phyloP scores from a whole-genome alignment of 1,140 invertebrate species.

The Eueides isabella region DNA sequence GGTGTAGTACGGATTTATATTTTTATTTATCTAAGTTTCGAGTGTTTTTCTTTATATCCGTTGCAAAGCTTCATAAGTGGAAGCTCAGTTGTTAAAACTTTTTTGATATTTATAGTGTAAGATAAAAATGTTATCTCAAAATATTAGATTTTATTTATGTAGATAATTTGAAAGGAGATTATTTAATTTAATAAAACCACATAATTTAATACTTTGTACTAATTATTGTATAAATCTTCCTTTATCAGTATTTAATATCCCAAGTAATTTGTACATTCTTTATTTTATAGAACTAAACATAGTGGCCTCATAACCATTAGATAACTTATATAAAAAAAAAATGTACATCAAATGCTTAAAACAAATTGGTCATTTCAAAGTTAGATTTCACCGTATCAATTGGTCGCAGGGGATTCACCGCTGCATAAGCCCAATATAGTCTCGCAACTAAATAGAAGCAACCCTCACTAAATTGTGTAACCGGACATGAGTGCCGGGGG shows the following conservation, averaged over 20 bases:
- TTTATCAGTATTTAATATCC: too few relatives aligned
- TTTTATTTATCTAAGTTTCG: constrained; percentile 11
- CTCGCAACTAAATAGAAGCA: constrained; percentile 38
- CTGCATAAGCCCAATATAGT: constrained; percentile 22
- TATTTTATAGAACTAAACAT: too few relatives aligned
- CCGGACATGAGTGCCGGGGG: constrained; percentile 53
- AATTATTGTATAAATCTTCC: too few relatives aligned
- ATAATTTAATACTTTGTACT: too few relatives aligned
- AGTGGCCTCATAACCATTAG: too few relatives aligned
- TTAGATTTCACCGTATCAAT: constrained; percentile 21
- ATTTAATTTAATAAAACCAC: too few relatives aligned
- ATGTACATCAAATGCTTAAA: not conserved
- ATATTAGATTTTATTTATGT: too few relatives aligned
- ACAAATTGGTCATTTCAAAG: constrained; percentile 16
- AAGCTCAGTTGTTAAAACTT: not conserved
- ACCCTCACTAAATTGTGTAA: constrained; percentile 70
- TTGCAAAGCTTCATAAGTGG: constrained; percentile 7
- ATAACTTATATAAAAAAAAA: not conserved
- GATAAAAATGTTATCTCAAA: not conserved
- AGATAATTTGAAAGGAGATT: too few relatives aligned
- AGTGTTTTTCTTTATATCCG: constrained; percentile 11
- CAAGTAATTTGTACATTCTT: too few relatives aligned
- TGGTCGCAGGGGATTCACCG: constrained; percentile 7
- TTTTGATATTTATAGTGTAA: not conserved
- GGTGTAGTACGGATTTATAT: not conserved